Percentiles rank a stretch among this genome's conserved stretches.
These are phyloP conservation scores for Galerucella pusilla DNA, from an alignment of 2,888 invertebrate genomes.

Conservation along the genomic window DNA sequence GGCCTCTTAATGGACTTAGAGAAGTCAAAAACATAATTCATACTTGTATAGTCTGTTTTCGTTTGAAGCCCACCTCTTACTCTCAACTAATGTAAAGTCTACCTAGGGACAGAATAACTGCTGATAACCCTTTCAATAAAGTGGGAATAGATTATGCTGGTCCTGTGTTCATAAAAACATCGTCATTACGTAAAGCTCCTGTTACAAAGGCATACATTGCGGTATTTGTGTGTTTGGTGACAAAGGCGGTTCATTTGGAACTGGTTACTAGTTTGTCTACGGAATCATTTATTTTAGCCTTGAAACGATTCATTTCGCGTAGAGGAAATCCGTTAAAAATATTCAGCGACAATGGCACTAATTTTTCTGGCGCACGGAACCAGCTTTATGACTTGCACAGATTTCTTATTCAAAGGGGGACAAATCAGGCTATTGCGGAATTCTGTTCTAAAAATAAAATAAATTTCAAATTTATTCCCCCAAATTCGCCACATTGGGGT, in stretches of 20 bases:
- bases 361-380: slow-evolving; percentile 19
- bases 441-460: slow-evolving; percentile 42
- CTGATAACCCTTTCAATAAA: slow-evolving; percentile 8
- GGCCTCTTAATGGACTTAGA: slow-evolving; percentile 18
- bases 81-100: slow-evolving; percentile 12
- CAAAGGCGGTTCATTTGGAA: slow-evolving; percentile 21
- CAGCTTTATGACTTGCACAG: background rate
- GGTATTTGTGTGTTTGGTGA: slow-evolving; percentile 14
- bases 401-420: background rate
- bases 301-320: slow-evolving; percentile 17
- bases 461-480: slow-evolving; percentile 45
- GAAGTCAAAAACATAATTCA: slow-evolving; percentile 5
- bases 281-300: slow-evolving; percentile 1
- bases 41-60: slow-evolving; percentile 17
- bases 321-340: slow-evolving; percentile 1
- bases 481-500: slow-evolving; percentile 53
- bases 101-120: slow-evolving; percentile 19
- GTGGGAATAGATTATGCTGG: slow-evolving; percentile 22
- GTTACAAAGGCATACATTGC: slow-evolving; percentile 11
- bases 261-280: slow-evolving; percentile 10
- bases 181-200: background rate
- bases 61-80: background rate
- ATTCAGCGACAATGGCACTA: slow-evolving; percentile 16
- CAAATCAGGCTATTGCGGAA: background rate
- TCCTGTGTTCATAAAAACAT: slow-evolving; percentile 7